Evolutionary conservation across 2,113 vertebrate species (phyloP), one percentile per base, ranked within the genome.

Genomic region (Steatornis caripensis): DNA sequence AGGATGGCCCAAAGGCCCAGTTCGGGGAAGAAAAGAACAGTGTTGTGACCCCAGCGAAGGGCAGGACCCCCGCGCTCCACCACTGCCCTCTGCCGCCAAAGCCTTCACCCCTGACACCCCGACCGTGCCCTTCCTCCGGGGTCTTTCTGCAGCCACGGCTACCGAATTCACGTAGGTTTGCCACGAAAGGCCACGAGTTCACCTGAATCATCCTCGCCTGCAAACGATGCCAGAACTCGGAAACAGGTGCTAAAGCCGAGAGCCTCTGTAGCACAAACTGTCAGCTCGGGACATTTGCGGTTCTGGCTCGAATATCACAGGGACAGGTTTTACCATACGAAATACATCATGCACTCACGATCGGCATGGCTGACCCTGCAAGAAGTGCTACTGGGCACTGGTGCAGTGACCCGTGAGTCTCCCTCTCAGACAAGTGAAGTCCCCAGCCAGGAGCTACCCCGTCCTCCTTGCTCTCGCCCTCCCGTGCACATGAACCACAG

Each of bases 11-110:
- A 58, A 83, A 80, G 37, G 57, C 62, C 79, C 75, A 32, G 45
- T 17, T 9, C 18, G 82, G 54, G 77, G 66, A 72, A 87, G 90
- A 90, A 96, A 94, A 80, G 85, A 72, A 46, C 36, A 83, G 48
- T 34, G 79, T 16, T 82, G 76, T 90, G 94, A 94, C 79, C 83
- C 58, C 54, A 60, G 83, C 58, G 88, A 61, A 90, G 94, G 92
- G 79, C 85, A 95, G 79, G 90, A 91, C 93, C 93, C 66, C 75
- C 5, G 34, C 3, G 2, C 80, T 80, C 66, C 62, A 24, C 57
- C 79, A 71, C 53, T 83, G 70, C 79, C 78, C 88, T 85, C 92
- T 91, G 54, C 72, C 1, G 24, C 88, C 85, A 71, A 57, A 64
- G 70, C 75, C 94, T 62, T 85, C 94, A 76, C 75, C 82, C 80